These are phyloP conservation scores for Tachina fera DNA, from an alignment of 2,888 invertebrate species.

Conservation along the genomic window DNA sequence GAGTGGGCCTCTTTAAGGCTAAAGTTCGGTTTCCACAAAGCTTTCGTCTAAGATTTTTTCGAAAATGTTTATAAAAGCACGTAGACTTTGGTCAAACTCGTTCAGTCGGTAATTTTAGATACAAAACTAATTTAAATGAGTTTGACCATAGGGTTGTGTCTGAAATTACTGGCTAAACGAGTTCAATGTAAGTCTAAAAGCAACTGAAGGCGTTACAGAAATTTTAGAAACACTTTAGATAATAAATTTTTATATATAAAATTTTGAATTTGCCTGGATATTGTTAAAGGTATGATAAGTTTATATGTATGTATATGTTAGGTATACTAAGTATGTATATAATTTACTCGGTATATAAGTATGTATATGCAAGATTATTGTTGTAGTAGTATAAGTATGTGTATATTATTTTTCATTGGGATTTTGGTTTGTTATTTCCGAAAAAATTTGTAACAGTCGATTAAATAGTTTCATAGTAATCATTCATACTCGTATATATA, in stretches of 20 bases:
- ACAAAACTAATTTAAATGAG: too few relatives aligned
- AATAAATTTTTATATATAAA: neutral
- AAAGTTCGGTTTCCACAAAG: too few relatives aligned
- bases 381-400: conserved; percentile 42
- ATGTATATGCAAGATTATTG: conserved; percentile 50
- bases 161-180: too few relatives aligned
- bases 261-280: conserved; percentile 51
- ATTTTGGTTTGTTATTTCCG: conserved; percentile 49
- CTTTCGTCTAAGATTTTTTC: too few relatives aligned
- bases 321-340: conserved; percentile 38
- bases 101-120: too few relatives aligned
- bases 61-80: too few relatives aligned
- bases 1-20: too few relatives aligned
- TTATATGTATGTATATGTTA: conserved; percentile 2
- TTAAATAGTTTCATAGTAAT: conserved; percentile 67
- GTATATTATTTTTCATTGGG: neutral
- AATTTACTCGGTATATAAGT: conserved; percentile 44
- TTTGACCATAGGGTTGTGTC: too few relatives aligned
- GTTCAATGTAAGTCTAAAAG: too few relatives aligned
- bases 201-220: too few relatives aligned
- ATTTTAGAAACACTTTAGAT: neutral
- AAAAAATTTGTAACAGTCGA: conserved; percentile 71
- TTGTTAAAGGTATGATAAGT: conserved; percentile 34
- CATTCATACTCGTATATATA: conserved; percentile 62
- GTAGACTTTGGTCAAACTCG: too few relatives aligned